Evolutionary conservation across 1,140 invertebrate species (phyloP).

Genomic region (Parasteatoda tepidariorum): DNA sequence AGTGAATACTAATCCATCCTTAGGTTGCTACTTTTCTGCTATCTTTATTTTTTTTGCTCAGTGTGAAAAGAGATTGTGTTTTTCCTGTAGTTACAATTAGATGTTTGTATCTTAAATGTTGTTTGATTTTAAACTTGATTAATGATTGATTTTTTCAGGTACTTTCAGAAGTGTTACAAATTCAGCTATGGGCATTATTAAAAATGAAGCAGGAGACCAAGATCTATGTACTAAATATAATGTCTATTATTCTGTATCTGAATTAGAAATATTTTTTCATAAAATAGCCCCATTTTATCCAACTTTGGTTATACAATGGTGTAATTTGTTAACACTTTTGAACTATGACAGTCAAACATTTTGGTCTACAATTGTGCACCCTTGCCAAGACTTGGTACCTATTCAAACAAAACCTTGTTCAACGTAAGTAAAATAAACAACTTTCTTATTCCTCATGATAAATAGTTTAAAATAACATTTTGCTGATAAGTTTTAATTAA

Average conservation of each 20-base stretch:
- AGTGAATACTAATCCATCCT: no score
- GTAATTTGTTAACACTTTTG: constrained; percentile 77
- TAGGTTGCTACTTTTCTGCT: no score
- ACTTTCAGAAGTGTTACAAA: constrained; percentile 75
- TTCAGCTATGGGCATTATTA: constrained; percentile 72
- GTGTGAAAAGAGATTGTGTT: no score
- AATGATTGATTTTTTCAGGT: constrained; percentile 67
- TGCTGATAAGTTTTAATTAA: not conserved
- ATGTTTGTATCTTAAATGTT: no score
- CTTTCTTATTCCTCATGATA: no score
- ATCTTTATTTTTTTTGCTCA: no score
- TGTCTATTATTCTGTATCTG: constrained; percentile 66
- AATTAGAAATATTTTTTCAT: constrained; percentile 74
- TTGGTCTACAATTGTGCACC: constrained; percentile 74
- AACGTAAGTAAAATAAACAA: constrained; percentile 63
- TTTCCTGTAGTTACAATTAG: no score
- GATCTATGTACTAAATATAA: not conserved
- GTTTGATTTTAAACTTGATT: no score
- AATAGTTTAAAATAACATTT: not conserved
- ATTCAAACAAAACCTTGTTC: constrained; percentile 64
- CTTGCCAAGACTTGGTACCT: constrained; percentile 63
- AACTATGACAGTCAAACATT: constrained; percentile 75
- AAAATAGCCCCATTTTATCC: constrained; percentile 72
- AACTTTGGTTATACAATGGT: constrained; percentile 77
- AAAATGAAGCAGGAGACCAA: constrained; percentile 66